These are phyloP conservation scores for Schizotus pectinicornis DNA, from an alignment of 2,888 invertebrate species.

Conservation along the genomic window DNA sequence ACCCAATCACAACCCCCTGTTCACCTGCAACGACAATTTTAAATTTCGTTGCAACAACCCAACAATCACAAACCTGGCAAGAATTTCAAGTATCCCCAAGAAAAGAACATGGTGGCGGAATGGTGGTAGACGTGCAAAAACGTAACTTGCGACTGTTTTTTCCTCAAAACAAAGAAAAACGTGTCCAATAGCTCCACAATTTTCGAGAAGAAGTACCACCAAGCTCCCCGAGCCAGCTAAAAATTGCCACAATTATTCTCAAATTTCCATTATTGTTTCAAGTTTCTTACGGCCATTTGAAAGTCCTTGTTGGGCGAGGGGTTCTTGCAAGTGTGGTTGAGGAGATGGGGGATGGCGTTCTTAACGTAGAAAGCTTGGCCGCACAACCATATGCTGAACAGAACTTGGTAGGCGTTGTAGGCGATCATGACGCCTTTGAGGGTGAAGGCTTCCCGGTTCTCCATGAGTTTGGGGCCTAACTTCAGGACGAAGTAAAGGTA, in stretches of 20 bases:
- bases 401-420: constrained; percentile 89
- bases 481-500: constrained; percentile 79
- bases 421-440: constrained; percentile 74
- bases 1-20: constrained; percentile 84
- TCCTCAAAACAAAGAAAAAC: constrained; percentile 87
- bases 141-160: constrained; percentile 87
- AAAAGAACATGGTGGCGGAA: constrained; percentile 77
- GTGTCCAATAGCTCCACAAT: constrained; percentile 80
- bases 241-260: constrained; percentile 29
- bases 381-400: constrained; percentile 79
- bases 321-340: constrained; percentile 46
- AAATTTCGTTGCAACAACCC: background rate
- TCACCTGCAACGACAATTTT: constrained; percentile 69
- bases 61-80: constrained; percentile 65
- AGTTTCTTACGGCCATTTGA: constrained; percentile 42
- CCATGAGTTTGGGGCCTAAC: constrained; percentile 78
- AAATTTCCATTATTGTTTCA: background rate
- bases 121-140: constrained; percentile 92
- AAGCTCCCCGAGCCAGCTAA: constrained; percentile 69
- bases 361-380: constrained; percentile 54
- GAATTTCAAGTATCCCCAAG: constrained; percentile 81
- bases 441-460: constrained; percentile 74
- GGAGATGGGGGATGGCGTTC: constrained; percentile 39
- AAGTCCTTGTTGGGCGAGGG: constrained; percentile 44
- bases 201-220: constrained; percentile 84